Evolutionary conservation across 2,797 vertebrate genomes (phyloP), one percentile per base, ranked within the genome.

Genomic region (Oceanodroma leucorhoa): DNA sequence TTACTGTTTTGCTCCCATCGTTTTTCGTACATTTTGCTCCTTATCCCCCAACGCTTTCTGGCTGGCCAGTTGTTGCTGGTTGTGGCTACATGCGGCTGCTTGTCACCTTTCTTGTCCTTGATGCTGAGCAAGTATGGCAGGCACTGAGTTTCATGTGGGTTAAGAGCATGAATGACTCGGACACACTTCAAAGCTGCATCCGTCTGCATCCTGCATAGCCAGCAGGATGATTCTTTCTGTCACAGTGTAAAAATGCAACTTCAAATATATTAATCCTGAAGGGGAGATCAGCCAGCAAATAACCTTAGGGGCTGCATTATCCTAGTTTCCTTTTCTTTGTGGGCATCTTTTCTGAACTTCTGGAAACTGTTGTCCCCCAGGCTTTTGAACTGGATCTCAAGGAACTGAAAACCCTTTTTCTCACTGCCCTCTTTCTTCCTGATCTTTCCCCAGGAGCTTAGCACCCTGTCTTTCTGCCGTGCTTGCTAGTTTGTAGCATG

Each of bases 1-100:
- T 22, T 58, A 69, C 15, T 45, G n/a, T 60, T 62, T 51, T 40
- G 22, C 32, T 91, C 4, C 20, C 54, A 5, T n/a, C 0, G 0
- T 11, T 81, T 73, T 73, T 67, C 3, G 0, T 64, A 27, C 27
- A 4, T 71, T 75, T 62, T 90, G 36, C 26, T 75, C 24, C 75
- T 81, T 61, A 48, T 83, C 12, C 22, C 17, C 9, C 0, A 3
- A 4, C 4, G 9, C 18, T 54, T 43, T 54, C 14, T 89, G 65
- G 6, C 58, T 83, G 60, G 26, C 24, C 45, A 27, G 14, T 83
- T 78, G 36, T 55, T 86, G 38, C 51, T 90, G 72, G 27, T 58
- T 86, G 36, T 26, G 57, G 36, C 70, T 87, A 14, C 26, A 3
- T 55, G 9, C 0, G 3, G 22, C n/a, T 85, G 34, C 72, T 64